Evolutionary conservation across 1,140 invertebrate species (phyloP).

Genomic region (Kradibia gibbosae): DNA sequence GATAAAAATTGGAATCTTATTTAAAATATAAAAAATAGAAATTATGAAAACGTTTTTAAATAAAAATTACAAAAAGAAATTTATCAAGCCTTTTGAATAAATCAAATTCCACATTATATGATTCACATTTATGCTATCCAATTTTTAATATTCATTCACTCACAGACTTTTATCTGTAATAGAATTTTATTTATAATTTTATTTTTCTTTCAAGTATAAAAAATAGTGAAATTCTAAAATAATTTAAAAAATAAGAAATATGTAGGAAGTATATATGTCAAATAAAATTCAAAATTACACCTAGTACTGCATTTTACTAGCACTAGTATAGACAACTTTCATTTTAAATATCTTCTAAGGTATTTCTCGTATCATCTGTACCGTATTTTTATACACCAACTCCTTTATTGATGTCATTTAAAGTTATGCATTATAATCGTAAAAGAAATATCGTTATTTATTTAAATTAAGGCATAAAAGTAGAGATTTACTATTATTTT

Average conservation of each 20-base stretch:
- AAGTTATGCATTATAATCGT: neutral
- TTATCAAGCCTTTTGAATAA: too few species aligned
- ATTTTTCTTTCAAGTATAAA: neutral
- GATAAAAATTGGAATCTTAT: too few species aligned
- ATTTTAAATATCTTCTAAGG: slow-evolving; percentile 2
- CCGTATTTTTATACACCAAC: neutral
- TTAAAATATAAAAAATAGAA: too few species aligned
- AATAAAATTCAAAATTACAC: slow-evolving; percentile 13
- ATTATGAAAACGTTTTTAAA: too few species aligned
- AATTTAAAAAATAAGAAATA: neutral
- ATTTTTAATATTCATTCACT: too few species aligned
- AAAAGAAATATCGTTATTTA: neutral
- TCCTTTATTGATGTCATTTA: neutral
- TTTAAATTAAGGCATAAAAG: neutral
- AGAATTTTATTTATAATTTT: neutral
- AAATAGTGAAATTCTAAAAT: neutral
- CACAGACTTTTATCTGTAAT: too few species aligned
- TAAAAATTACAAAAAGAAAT: too few species aligned
- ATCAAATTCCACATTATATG: too few species aligned
- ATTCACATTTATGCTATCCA: too few species aligned
- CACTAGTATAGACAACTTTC: neutral
- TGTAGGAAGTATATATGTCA: neutral
- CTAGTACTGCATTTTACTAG: neutral
- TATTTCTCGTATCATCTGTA: neutral
- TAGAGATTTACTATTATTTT: neutral